A percentile compares a stretch with the other conserved stretches of the same genome.
Conservation (phyloP, 2,797 vertebrate genomes). For the Danio jaintianensis region DNA sequence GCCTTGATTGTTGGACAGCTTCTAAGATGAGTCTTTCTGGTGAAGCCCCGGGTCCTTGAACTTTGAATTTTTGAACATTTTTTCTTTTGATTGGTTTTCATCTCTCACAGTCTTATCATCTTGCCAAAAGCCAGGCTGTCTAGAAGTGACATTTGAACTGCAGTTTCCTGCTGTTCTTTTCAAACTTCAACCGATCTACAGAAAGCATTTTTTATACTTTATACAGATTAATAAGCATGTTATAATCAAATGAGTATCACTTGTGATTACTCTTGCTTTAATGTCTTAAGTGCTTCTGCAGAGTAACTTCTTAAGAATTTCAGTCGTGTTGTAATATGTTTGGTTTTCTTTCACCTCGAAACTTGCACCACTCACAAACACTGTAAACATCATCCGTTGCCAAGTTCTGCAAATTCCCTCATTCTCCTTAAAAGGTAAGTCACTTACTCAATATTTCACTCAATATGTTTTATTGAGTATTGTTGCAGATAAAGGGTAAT, state of each 20-base stretch:
- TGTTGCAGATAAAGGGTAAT: not conserved
- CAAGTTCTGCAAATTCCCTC: not conserved
- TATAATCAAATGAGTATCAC: not conserved
- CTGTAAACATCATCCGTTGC: slow-evolving; percentile 16
- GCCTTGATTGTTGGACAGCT: not conserved
- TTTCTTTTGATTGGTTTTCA: slow-evolving; percentile 19
- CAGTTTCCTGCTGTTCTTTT: not conserved
- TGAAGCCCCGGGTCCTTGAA: slow-evolving; percentile 2
- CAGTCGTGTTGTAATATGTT: not conserved
- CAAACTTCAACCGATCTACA: not conserved
- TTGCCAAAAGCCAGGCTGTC: slow-evolving; percentile 11
- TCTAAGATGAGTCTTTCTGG: not conserved
- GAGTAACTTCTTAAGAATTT: not conserved
- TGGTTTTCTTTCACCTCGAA: slow-evolving; percentile 22
- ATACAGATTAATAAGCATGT: not conserved
- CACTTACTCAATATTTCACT: not conserved
- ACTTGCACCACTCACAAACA: not conserved
- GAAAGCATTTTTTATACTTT: not conserved
- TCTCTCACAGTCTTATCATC: not conserved
- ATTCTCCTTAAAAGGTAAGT: slow-evolving; percentile 29
- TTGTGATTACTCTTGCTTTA: not conserved
- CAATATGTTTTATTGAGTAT: not conserved
- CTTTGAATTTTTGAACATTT: slow-evolving; percentile 3
- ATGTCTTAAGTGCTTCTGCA: not conserved
- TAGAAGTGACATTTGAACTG: not conserved